A percentile compares a stretch with the other conserved stretches of the same genome.
Conservation (phyloP, 2,113 vertebrate genomes). For the Sterrhoptilus dennistouni region DNA sequence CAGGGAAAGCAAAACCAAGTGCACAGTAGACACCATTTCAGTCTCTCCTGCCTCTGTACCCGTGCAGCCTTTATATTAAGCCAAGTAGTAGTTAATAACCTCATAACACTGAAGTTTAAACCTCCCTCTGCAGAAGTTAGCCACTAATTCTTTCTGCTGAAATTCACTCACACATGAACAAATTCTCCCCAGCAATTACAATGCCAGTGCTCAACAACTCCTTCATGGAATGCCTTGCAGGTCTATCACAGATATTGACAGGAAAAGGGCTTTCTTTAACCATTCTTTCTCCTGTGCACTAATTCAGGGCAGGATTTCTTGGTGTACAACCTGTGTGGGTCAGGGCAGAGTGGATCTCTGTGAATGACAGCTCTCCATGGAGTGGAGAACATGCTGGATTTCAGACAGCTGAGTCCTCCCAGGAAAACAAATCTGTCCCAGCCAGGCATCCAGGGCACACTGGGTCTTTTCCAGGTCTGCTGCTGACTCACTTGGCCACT, state of each 20-base stretch:
- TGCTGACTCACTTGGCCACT: neutral
- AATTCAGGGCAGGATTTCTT: neutral
- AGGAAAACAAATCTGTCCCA: neutral
- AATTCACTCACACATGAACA: neutral
- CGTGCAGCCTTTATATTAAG: neutral
- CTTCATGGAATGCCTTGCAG: rapidly evolving
- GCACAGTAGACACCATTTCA: neutral
- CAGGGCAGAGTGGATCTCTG: rapidly evolving
- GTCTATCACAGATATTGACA: neutral
- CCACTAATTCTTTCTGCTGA: neutral
- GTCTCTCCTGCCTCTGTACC: neutral
- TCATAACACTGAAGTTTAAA: neutral
- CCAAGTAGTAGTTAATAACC: neutral
- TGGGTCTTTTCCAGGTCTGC: neutral
- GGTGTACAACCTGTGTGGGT: neutral
- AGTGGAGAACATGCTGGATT: neutral
- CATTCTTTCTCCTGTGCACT: neutral
- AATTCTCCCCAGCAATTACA: neutral
- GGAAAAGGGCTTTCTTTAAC: neutral
- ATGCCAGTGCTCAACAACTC: neutral
- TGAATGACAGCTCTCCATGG: neutral
- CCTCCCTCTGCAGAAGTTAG: neutral
- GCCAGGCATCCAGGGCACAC: neutral
- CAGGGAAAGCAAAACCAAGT: neutral
- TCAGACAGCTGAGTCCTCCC: neutral